Evolutionary conservation across 2,113 vertebrate genomes (phyloP).

Genomic region (Chionomys nivalis): DNA sequence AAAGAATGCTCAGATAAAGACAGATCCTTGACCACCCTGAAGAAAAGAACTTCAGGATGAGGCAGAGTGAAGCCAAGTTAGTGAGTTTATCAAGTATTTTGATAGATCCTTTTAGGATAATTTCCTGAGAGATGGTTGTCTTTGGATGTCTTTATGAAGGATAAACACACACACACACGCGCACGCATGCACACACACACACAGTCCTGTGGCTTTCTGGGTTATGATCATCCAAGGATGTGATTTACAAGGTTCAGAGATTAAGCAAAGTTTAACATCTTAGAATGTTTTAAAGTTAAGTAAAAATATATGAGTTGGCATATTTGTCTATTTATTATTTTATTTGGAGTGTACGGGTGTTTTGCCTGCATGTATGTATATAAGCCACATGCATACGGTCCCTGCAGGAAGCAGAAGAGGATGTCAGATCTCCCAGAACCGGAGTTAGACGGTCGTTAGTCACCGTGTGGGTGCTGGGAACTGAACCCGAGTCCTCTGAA

Average conservation of each 20-base stretch:
- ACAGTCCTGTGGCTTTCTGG: too few relatives aligned
- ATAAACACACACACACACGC: not conserved
- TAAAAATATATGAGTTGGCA: not conserved
- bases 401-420: not conserved
- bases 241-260: not conserved
- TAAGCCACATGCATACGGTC: not conserved
- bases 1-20: not conserved
- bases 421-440: too few relatives aligned
- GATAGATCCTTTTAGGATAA: not conserved
- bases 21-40: not conserved
- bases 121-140: not conserved
- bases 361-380: not conserved
- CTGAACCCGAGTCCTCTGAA: not conserved
- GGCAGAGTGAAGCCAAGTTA: not conserved
- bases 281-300: not conserved
- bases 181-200: not conserved
- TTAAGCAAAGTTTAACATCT: not conserved
- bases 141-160: not conserved
- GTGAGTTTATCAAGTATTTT: not conserved
- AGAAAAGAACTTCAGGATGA: not conserved
- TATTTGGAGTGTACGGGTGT: not conserved
- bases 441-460: not conserved
- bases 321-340: not conserved
- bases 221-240: not conserved
- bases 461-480: not conserved